Base-by-base conservation (phyloP, 2,797 vertebrate species). In the Labroides dimidiatus region DNA sequence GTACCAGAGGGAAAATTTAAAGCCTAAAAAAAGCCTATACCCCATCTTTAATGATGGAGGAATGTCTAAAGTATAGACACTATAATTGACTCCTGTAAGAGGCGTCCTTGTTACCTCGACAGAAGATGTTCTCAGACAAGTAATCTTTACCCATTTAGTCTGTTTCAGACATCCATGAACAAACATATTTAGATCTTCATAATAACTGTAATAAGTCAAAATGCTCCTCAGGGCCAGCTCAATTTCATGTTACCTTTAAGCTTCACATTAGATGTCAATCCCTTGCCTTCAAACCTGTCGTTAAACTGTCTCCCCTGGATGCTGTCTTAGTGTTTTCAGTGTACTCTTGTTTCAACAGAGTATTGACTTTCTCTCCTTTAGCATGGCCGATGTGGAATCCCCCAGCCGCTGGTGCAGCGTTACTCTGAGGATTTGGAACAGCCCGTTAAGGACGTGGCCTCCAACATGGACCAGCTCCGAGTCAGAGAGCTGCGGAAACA, bases 341-440 rank as follows among this genome's bases (percentile, higher is more conserved):
- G 7, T 50, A 20, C 37, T 62, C 17, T 7, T 45, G 24, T 64
- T 50, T 42, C 6, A 20, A 4, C 41, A 6, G 10, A 13, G 10
- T 3, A 14, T 48, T 2, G 4, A 43, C 21, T n/a, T 14, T 20
- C 24, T 21, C 16, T 83, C 63, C 43, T 83, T 20, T 90, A 99
- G 98, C 98, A 99, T 0, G 98, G 98, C 54, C 96, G 97, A n/a
- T 99, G 95, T 90, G 97, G 95, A 51, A 95, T 99, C 88, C 97
- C 98, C 13, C 96, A 95, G 78, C 93, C 93, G 47, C 93, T 99
- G 87, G 94, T 99, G 1, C 95, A 97, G 92, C 95, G 97, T 58
- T 99, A 98, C 49, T 94, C 96, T 0, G 97, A 99, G 82, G 97
- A 99, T 77, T 69, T 98, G 71, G 95, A 94, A 41, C 97, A 96